A percentile compares a stretch with the other conserved stretches of the same genome.
phyloP scores from a whole-genome alignment of 2,888 invertebrate genomes.

The Metellina segmentata region DNA sequence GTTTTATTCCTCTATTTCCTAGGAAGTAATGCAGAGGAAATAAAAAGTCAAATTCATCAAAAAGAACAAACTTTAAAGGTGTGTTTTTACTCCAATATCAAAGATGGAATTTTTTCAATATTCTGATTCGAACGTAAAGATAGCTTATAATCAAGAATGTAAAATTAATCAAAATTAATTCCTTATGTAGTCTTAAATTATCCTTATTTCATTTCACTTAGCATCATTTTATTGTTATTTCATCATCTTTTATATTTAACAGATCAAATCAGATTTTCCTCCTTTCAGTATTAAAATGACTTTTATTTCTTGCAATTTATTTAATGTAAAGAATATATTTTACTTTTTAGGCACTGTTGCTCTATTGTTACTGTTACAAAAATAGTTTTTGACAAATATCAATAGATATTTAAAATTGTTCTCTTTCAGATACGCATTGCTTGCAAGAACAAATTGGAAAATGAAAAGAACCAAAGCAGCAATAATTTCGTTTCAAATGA shows the following conservation, averaged over 20 bases:
- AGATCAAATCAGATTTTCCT: no score
- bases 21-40: constrained; percentile 42
- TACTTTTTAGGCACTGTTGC: no score
- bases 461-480: constrained; percentile 44
- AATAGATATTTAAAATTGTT: neutral
- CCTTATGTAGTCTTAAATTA: neutral
- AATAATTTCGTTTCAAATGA: constrained; percentile 60
- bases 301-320: no score
- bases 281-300: no score
- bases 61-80: constrained; percentile 66
- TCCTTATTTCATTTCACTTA: neutral
- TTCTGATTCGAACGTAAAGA: no score
- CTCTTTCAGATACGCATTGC: constrained; percentile 41
- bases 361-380: no score
- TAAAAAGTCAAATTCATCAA: constrained; percentile 21
- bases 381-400: no score
- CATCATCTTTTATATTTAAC: no score
- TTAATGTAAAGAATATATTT: no score
- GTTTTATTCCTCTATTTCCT: neutral
- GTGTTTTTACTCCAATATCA: neutral
- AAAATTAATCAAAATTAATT: neutral
- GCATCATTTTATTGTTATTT: neutral
- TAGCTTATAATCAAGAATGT: no score
- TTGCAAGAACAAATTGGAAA: constrained; percentile 66
- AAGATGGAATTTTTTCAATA: no score